Base-by-base conservation (phyloP, 2,888 invertebrate species). In the Acanthococcus lagerstroemiae region DNA sequence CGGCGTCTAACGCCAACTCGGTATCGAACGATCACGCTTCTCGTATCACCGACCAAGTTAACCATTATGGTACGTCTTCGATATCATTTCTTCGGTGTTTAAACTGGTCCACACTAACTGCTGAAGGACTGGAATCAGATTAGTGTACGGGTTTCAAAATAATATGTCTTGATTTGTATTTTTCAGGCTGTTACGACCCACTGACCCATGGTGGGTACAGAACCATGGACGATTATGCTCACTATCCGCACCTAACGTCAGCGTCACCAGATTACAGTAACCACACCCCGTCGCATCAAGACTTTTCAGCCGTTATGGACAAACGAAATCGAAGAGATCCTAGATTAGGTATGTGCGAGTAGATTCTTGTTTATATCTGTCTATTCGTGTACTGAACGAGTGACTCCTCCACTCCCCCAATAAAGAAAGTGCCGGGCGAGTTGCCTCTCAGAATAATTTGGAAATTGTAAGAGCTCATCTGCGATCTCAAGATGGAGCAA, bases 171-270 rank as follows among this genome's bases (percentile, higher is more conserved):
- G 17, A 17, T 48, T 19, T 48, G 17, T 48, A 19, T 48, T 3
- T 2, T 19, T 48, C 45, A 63, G 73, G 73, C 68, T 87, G 86
- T 57, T 87, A 87, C 75, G 90, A 90, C 76, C 86, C 87, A 19
- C 81, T 87, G 69, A 82, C 86, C 65, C 89, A 90, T 75, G 90
- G 88, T 61, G 89, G 89, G 58, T 90, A 90, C 75, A 87, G 86
- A 15, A 84, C 86, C 30, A 84, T 87, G 68, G 88, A 88, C 74
- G 89, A 90, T 79, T 90, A 91, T 76, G 88, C 89, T 56, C 85
- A 88, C 66, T 90, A 90, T 77, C 88, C 89, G 67, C 89, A 88
- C 77, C 81, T 87, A 74, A 80, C 82, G 68, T 83, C 84, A 71
- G 82, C 83, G 70, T 74, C 76, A 57, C 85, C 86, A 70, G 86